These are phyloP conservation scores for Nomada fabriciana DNA, from an alignment of 2,888 invertebrate species.

Conservation along the genomic window DNA sequence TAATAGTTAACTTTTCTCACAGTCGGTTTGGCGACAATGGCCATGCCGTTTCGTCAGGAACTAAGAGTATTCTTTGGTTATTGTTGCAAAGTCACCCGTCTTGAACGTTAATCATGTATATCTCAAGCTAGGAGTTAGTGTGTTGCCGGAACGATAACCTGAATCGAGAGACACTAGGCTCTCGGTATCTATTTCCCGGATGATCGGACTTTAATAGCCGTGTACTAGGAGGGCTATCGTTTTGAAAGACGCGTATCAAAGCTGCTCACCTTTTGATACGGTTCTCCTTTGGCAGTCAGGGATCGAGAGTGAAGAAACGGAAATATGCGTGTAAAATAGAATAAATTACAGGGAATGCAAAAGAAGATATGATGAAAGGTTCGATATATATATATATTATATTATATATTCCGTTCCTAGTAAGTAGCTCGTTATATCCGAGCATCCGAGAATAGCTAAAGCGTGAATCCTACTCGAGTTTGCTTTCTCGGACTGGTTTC, in stretches of 20 bases:
- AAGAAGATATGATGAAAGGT: conserved; percentile 35
- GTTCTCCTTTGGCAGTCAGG: conserved; percentile 64
- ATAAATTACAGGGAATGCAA: conserved; percentile 9
- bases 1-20: conserved; percentile 52
- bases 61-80: conserved; percentile 57
- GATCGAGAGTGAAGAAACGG: conserved; percentile 37
- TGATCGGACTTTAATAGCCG: conserved; percentile 55
- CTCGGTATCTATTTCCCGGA: conserved; percentile 46
- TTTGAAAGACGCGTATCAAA: background rate
- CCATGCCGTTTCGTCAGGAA: conserved; percentile 56
- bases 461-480: conserved; percentile 59
- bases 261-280: conserved; percentile 31
- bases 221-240: background rate
- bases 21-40: conserved; percentile 33
- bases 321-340: conserved; percentile 34
- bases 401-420: conserved; percentile 43
- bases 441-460: conserved; percentile 60
- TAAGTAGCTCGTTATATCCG: conserved; percentile 49
- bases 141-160: conserved; percentile 51
- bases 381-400: background rate
- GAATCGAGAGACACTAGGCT: conserved; percentile 38
- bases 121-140: conserved; percentile 47
- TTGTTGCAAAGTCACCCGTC: conserved; percentile 56
- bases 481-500: conserved; percentile 66
- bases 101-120: conserved; percentile 52